phyloP scores from a whole-genome alignment of 2,888 invertebrate species.

The Chalcosyrphus nemorum region DNA sequence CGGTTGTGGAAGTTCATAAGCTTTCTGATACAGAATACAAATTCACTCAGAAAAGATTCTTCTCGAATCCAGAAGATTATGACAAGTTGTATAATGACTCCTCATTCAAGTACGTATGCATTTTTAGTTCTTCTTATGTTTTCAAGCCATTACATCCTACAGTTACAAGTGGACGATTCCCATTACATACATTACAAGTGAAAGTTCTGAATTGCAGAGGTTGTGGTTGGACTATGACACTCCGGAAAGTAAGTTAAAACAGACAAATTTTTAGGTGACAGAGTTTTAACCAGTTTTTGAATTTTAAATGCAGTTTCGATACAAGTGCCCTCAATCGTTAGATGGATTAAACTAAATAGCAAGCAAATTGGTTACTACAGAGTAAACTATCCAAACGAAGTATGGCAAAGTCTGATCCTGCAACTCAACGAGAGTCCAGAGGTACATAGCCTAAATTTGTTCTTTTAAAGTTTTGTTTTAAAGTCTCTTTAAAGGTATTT shows the following conservation, averaged over 20 bases:
- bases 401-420: slow-evolving; percentile 84
- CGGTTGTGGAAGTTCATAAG: slow-evolving; percentile 86
- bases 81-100: slow-evolving; percentile 81
- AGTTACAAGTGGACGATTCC: slow-evolving; percentile 93
- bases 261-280: no score
- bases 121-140: no score
- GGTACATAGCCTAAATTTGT: neutral
- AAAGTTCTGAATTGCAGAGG: slow-evolving; percentile 77
- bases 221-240: slow-evolving; percentile 76
- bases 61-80: slow-evolving; percentile 86
- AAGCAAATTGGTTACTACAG: slow-evolving; percentile 93
- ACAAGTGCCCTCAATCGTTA: slow-evolving; percentile 79
- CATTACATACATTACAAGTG: slow-evolving; percentile 87
- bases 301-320: slow-evolving; percentile 77
- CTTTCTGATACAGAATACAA: slow-evolving; percentile 82
- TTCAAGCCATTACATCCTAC: slow-evolving; percentile 76
- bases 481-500: slow-evolving; percentile 79
- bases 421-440: slow-evolving; percentile 76
- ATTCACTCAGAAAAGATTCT: slow-evolving; percentile 88
- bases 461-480: neutral
- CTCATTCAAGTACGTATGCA: slow-evolving; percentile 81
- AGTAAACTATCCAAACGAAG: slow-evolving; percentile 88
- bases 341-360: slow-evolving; percentile 92
- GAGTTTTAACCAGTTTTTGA: no score
- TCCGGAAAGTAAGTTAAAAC: slow-evolving; percentile 6